A percentile compares a stretch with the other conserved stretches of the same genome.
phyloP scores from a whole-genome alignment of 1,140 invertebrate genomes.

The Popillia japonica region DNA sequence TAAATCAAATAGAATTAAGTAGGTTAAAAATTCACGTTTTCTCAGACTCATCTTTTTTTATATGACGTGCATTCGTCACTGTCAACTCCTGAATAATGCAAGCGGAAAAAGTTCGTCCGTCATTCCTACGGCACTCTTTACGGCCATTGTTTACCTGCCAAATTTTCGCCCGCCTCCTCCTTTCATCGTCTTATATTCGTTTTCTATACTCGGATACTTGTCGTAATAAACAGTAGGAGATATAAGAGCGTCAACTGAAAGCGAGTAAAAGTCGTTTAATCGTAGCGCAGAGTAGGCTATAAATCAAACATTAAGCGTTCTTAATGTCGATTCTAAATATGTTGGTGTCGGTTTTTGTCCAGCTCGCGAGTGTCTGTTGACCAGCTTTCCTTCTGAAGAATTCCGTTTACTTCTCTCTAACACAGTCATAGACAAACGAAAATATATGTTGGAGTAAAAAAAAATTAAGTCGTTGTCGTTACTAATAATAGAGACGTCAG shows the following conservation, averaged over 20 bases:
- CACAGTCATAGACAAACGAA: not conserved
- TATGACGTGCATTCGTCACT: not conserved
- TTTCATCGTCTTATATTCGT: not conserved
- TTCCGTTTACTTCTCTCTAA: not conserved
- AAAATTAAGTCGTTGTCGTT: not conserved
- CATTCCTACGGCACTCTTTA: not conserved
- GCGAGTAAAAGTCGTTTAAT: not conserved
- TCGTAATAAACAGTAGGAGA: not conserved
- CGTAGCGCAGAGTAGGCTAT: not conserved
- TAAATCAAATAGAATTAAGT: constrained; percentile 9
- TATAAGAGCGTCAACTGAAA: not conserved
- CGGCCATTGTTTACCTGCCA: not conserved
- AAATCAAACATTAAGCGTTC: not conserved
- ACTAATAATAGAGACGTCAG: not conserved
- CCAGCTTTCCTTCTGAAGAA: not conserved
- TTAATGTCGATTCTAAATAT: not conserved
- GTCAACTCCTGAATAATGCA: not conserved
- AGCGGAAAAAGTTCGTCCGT: not conserved
- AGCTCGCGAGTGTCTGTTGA: not conserved
- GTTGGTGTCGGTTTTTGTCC: not conserved
- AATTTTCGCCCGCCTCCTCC: constrained; percentile 6
- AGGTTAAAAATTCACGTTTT: constrained; percentile 18
- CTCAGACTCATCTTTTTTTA: not conserved
- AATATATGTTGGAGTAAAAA: not conserved
- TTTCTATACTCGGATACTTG: not conserved